Conservation (phyloP, 1,140 invertebrate species). For the Mesaphorura yosii region DNA sequence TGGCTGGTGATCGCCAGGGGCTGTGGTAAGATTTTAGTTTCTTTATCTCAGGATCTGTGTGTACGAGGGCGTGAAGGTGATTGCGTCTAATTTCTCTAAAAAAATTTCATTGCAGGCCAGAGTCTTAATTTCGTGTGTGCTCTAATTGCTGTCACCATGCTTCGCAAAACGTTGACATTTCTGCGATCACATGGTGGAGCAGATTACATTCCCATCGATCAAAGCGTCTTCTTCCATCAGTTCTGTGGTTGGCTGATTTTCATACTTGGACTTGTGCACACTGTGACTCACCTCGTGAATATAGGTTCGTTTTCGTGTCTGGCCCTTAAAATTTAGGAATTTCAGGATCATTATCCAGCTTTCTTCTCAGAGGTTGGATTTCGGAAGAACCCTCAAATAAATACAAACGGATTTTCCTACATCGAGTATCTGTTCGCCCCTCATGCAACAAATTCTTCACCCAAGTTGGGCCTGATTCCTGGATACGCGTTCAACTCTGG, state of each 20-base stretch:
- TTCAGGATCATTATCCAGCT: background rate
- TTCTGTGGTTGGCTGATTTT: constrained; percentile 69
- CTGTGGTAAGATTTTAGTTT: constrained; percentile 50
- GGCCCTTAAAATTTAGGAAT: background rate
- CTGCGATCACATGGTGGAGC: constrained; percentile 64
- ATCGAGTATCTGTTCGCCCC: constrained; percentile 19
- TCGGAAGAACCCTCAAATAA: background rate
- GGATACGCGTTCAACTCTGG: constrained; percentile 82
- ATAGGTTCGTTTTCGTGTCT: constrained; percentile 50
- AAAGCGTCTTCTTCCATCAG: constrained; percentile 89
- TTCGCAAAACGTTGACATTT: constrained; percentile 73
- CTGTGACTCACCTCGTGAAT: constrained; percentile 71
- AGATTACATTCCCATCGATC: constrained; percentile 69
- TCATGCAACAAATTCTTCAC: background rate
- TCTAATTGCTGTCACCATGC: constrained; percentile 76
- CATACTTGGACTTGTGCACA: constrained; percentile 62
- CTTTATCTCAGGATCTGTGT: background rate
- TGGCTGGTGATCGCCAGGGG: constrained; percentile 72
- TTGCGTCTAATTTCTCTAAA: too few relatives aligned
- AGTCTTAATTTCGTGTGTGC: constrained; percentile 86
- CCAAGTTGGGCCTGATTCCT: constrained; percentile 53
- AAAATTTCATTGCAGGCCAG: constrained; percentile 56
- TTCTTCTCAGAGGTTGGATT: background rate
- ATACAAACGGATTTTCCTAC: constrained; percentile 17
- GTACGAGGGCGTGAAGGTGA: too few relatives aligned